A percentile compares a stretch with the other conserved stretches of the same genome.
phyloP scores from a whole-genome alignment of 2,797 vertebrate genomes.

The Pantherophis alleghaniensis region DNA sequence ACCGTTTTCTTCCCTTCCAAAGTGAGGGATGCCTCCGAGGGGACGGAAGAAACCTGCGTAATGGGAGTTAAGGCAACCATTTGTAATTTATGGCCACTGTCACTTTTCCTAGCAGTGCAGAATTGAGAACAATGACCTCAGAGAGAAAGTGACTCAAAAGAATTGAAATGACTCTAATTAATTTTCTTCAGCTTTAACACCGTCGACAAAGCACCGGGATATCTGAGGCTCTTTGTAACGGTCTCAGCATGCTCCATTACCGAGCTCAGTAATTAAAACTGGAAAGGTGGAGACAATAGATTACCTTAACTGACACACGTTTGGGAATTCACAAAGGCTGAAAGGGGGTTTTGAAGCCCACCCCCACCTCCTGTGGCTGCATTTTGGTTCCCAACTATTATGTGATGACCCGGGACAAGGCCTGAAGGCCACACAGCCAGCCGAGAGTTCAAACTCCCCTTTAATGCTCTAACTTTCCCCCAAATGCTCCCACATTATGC shows the following conservation, averaged over 20 bases:
- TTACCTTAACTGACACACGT: not conserved
- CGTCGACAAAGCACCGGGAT: constrained; percentile 41
- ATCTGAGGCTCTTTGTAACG: constrained; percentile 38
- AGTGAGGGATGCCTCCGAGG: not conserved
- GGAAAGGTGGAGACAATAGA: constrained; percentile 32
- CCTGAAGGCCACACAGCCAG: too few species aligned
- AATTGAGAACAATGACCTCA: constrained; percentile 47
- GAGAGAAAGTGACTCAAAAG: constrained; percentile 45
- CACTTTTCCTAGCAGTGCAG: constrained; percentile 40
- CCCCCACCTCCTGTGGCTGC: not conserved
- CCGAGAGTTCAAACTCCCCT: too few species aligned
- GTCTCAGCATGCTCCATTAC: constrained; percentile 49
- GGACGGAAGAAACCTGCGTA: not conserved
- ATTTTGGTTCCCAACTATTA: not conserved
- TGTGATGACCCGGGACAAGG: too few species aligned
- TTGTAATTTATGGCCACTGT: constrained; percentile 56
- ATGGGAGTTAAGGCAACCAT: constrained; percentile 21
- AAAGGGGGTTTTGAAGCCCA: not conserved
- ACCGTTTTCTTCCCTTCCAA: not conserved
- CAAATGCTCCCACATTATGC: too few species aligned
- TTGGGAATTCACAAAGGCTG: not conserved
- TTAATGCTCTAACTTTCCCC: too few species aligned
- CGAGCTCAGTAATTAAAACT: constrained; percentile 59
- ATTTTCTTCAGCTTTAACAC: constrained; percentile 56
- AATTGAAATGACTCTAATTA: constrained; percentile 63